Evolutionary conservation across 2,888 invertebrate species (phyloP), one percentile per base, ranked within the genome.

Genomic region (Dyspetes luteomarginatus): DNA sequence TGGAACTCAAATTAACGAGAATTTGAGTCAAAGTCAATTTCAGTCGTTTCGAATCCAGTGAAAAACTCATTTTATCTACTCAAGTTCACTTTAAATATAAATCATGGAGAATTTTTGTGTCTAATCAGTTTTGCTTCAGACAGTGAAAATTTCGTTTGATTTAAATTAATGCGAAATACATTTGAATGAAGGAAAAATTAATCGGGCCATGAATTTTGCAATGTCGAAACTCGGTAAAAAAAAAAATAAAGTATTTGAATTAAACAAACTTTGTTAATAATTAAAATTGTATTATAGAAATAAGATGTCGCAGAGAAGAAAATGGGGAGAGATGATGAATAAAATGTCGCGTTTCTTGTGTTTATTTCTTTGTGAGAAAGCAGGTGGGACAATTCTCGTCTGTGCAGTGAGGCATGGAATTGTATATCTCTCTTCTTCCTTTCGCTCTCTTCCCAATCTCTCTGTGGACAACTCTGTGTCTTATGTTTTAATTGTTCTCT

Each of bases 401-500:
- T 19, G 67, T 41, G 72, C 65, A 67, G 55, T 17, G 26, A 67
- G 50, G 56, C 50, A 45, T 36, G 48, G 24, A 55, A 68, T 56
- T 60, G 26, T 74, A 55, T 74, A 56, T 60, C 48, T 48, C 28
- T 19, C 48, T n/a, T 48, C 5, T 67, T 4, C 15, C 22, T 52
- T 24, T 55, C 4, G 5, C 28, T 50, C 30, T 15, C 30, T 65
- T 67, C 4, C 12, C 17, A 28, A 30, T 0, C 26, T 45, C 45
- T 24, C 36, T n/a, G 48, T 22, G 43, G 19, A 50, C 24, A 55
- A 69, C 48, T 64, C 67, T 52, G 64, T 65, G 69, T 82, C 83
- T 83, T 81, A 58, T 62, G 80, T 82, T 78, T 89, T 89, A 89
- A 89, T 90, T 90, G 89, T 89, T 89, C 89, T 85, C 87, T 75